Percentiles rank a stretch among this genome's conserved stretches.
These are phyloP conservation scores for Mus spretus DNA, from an alignment of 2,797 vertebrate genomes.

Conservation along the genomic window DNA sequence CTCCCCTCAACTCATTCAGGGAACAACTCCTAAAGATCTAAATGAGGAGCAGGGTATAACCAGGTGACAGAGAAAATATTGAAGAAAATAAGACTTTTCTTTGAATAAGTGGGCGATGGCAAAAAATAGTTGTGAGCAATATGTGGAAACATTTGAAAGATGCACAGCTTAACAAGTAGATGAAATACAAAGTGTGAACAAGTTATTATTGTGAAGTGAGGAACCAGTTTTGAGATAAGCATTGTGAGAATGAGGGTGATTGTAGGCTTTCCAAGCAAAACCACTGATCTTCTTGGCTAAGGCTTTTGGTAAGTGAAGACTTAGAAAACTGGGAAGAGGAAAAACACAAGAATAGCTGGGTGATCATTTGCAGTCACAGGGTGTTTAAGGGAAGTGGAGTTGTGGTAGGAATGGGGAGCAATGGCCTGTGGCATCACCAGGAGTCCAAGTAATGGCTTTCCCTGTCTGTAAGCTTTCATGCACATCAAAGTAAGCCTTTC, in stretches of 20 bases:
- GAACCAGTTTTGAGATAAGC: background rate
- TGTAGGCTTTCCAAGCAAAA: background rate
- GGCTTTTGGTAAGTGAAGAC: background rate
- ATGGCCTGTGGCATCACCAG: background rate
- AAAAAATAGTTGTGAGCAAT: background rate
- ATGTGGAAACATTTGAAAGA: background rate
- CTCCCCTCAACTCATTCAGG: background rate
- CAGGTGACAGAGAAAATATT: background rate
- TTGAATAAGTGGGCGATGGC: background rate
- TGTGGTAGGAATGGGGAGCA: background rate
- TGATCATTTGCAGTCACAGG: background rate
- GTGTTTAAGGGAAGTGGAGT: background rate
- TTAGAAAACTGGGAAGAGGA: background rate
- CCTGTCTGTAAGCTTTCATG: background rate
- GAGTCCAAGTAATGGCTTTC: background rate
- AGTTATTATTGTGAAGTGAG: background rate
- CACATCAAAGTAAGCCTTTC: background rate
- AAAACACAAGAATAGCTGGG: background rate
- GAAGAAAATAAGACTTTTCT: background rate
- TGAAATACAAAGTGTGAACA: background rate
- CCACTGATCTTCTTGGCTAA: background rate
- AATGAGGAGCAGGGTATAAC: background rate
- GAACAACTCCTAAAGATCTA: background rate
- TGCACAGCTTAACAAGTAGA: background rate
- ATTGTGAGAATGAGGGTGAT: background rate